Percentiles rank a stretch among this genome's conserved stretches.
Conservation (phyloP, 2,113 vertebrate genomes). For the Aptenodytes patagonicus region DNA sequence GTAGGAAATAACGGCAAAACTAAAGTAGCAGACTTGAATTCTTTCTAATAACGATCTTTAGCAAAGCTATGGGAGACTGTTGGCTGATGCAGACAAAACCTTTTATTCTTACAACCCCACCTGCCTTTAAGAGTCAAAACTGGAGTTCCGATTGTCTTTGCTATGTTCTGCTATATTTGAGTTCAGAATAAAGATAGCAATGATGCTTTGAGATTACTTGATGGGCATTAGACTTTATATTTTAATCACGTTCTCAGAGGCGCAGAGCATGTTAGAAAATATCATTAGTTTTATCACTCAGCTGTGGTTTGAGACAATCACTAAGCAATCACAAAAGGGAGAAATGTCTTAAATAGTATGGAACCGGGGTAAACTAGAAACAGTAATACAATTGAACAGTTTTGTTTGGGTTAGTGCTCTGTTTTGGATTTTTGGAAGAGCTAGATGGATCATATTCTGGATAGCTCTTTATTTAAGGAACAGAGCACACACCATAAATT, state of each 20-base stretch:
- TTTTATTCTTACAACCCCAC: background rate
- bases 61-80: background rate
- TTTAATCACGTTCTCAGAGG: background rate
- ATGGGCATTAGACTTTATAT: background rate
- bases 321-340: background rate
- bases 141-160: background rate
- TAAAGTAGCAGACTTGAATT: background rate
- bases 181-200: background rate
- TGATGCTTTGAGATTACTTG: background rate
- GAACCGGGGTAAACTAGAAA: background rate
- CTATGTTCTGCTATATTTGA: background rate
- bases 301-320: background rate
- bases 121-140: background rate
- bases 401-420: background rate
- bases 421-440: background rate
- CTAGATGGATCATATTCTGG: background rate
- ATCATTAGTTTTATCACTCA: background rate
- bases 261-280: background rate
- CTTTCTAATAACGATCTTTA: background rate
- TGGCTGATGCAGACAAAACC: background rate
- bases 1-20: background rate
- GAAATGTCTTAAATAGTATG: background rate
- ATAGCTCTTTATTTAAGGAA: slow-evolving; percentile 31
- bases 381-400: background rate
- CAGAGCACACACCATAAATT: background rate